A percentile compares a stretch with the other conserved stretches of the same genome.
Evolutionary conservation across 2,797 vertebrate species (phyloP).

Genomic region (Bradypodion pumilum): DNA sequence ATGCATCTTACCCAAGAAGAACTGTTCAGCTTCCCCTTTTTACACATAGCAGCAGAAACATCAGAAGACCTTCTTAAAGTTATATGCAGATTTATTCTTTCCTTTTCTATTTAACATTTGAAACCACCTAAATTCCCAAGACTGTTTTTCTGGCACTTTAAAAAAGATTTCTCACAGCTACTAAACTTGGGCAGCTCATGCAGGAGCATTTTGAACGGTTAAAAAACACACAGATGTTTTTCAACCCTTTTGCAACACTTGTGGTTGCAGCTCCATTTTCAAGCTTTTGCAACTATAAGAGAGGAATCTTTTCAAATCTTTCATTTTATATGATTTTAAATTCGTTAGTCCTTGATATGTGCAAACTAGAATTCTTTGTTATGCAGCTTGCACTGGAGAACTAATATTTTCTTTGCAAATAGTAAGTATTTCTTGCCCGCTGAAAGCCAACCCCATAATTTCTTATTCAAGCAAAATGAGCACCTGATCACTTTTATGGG

Average conservation of each 20-base stretch:
- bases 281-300: slow-evolving; percentile 1
- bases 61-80: background rate
- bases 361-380: background rate
- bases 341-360: background rate
- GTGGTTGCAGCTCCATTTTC: slow-evolving; percentile 6
- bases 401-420: background rate
- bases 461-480: background rate
- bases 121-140: background rate
- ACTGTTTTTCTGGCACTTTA: background rate
- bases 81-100: background rate
- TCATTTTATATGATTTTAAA: background rate
- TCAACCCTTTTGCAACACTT: background rate
- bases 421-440: background rate
- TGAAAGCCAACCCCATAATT: slow-evolving; percentile 7
- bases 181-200: background rate
- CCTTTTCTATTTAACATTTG: background rate
- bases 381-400: slow-evolving; percentile 5
- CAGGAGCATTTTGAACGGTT: background rate
- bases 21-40: background rate
- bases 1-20: background rate
- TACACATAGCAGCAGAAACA: background rate
- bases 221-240: slow-evolving; percentile 23
- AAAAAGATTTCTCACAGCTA: background rate
- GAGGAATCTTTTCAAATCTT: background rate
- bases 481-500: background rate